phyloP scores from a whole-genome alignment of 2,797 vertebrate species.

The Malurus leucopterus region DNA sequence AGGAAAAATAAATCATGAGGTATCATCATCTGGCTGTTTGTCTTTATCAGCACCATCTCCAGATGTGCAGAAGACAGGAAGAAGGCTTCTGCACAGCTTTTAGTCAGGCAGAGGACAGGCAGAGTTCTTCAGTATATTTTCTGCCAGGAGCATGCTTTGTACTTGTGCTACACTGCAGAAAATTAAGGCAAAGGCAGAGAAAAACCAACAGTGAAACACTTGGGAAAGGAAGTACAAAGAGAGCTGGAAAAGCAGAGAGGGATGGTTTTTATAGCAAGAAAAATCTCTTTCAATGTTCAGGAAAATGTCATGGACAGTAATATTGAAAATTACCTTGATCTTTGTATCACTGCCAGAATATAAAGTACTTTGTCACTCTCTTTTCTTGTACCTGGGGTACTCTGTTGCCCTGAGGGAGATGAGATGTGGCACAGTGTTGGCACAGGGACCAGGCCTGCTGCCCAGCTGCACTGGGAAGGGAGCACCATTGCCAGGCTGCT shows the following conservation, averaged over 20 bases:
- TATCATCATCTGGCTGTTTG: constrained; percentile 8
- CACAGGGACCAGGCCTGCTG: neutral
- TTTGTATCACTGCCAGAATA: neutral
- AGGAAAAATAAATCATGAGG: constrained; percentile 18
- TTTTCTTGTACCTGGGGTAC: neutral
- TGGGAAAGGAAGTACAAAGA: neutral
- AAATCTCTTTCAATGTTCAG: neutral
- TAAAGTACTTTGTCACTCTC: neutral
- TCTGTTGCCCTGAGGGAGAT: neutral
- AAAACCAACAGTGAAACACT: neutral
- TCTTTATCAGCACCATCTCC: neutral
- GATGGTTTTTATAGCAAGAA: neutral
- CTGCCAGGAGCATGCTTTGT: neutral
- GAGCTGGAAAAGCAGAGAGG: neutral
- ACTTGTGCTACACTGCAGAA: constrained; percentile 36
- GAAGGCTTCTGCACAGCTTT: neutral
- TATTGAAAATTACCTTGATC: neutral
- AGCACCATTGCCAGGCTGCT: neutral
- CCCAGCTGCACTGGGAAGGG: neutral
- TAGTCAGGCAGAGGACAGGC: neutral
- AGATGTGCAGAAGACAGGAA: neutral
- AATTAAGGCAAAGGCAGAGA: constrained; percentile 18
- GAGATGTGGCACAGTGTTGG: neutral
- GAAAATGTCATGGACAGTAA: neutral
- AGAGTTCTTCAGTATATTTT: neutral